Conservation (phyloP, 1,140 invertebrate species). For the Diachasmimorpha longicaudata region DNA sequence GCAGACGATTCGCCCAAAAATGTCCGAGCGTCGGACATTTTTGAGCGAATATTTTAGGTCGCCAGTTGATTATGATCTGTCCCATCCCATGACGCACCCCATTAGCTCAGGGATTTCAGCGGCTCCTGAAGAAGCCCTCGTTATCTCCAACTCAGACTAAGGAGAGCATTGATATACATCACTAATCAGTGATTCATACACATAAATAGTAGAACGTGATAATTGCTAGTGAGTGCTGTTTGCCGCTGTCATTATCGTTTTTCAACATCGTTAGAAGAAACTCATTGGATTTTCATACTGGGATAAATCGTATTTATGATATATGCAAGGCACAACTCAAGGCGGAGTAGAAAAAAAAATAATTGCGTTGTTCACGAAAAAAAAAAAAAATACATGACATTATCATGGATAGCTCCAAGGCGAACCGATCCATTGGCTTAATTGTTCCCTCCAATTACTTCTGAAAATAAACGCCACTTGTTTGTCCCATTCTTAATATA, state of each 20-base stretch:
- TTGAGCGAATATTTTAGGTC: too few species aligned
- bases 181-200: neutral
- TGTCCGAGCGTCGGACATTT: too few species aligned
- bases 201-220: neutral
- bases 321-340: neutral
- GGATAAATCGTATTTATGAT: neutral
- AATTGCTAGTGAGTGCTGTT: neutral
- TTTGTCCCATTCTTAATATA: neutral
- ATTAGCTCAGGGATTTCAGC: too few species aligned
- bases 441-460: neutral
- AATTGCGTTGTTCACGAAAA: neutral
- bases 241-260: neutral
- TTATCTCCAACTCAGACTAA: neutral
- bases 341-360: neutral
- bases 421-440: neutral
- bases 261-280: neutral
- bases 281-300: neutral
- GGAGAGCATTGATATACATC: neutral
- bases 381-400: neutral
- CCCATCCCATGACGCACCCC: neutral
- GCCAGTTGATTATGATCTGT: too few species aligned
- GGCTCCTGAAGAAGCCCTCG: neutral
- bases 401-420: neutral
- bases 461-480: neutral
- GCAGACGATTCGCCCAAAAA: too few species aligned